phyloP scores from a whole-genome alignment of 2,888 invertebrate genomes.

The Neoascia interrupta region DNA sequence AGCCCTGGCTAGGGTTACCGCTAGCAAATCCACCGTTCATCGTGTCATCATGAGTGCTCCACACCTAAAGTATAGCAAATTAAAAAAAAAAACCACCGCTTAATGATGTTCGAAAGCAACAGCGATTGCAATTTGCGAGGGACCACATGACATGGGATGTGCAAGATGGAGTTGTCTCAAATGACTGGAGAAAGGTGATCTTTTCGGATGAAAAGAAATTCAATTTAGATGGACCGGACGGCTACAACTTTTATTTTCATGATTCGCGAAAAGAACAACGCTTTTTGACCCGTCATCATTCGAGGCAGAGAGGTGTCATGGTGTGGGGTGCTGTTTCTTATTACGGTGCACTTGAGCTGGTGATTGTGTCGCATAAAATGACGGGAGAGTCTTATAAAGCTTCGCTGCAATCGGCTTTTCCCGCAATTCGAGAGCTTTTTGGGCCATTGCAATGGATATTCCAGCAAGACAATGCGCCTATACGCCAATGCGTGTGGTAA shows the following conservation, averaged over 20 bases:
- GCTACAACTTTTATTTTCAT: constrained; percentile 7
- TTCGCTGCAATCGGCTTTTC: constrained; percentile 48
- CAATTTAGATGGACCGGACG: constrained; percentile 13
- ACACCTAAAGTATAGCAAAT: neutral
- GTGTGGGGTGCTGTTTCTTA: no score
- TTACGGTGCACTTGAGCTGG: constrained; percentile 23
- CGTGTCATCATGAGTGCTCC: no score
- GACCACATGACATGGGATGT: neutral
- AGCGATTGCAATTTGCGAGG: neutral
- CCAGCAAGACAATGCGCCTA: constrained; percentile 48
- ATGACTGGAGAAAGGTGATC: neutral
- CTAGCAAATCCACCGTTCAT: no score
- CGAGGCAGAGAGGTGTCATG: neutral
- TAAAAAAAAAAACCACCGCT: neutral
- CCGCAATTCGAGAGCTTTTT: constrained; percentile 40
- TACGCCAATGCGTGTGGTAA: constrained; percentile 47
- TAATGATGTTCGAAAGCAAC: neutral
- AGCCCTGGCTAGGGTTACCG: no score
- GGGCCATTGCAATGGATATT: constrained; percentile 38
- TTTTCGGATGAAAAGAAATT: constrained; percentile 8
- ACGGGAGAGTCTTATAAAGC: constrained; percentile 25
- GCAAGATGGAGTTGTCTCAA: neutral
- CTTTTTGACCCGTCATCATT: constrained; percentile 1
- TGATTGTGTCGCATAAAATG: constrained; percentile 1
- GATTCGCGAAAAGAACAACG: neutral